Conservation (phyloP, 2,113 vertebrate genomes). For the Hippocampus mohnikei region DNA sequence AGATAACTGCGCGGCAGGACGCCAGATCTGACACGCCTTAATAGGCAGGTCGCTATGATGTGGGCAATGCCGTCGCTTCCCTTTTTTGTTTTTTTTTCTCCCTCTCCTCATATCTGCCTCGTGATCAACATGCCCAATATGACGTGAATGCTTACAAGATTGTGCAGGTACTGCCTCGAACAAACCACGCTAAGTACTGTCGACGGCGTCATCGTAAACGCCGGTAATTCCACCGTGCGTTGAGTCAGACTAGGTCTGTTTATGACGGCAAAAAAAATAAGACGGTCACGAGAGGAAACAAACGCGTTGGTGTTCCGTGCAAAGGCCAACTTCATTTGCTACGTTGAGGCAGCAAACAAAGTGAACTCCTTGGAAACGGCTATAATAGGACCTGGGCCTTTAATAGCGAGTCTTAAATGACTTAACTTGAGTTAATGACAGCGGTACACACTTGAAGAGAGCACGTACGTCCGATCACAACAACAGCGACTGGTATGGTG, state of each 20-base stretch:
- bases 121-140: not conserved
- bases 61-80: conserved; percentile 4
- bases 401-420: no score
- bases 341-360: no score
- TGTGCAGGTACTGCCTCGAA: not conserved
- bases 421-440: no score
- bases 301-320: no score
- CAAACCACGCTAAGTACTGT: not conserved
- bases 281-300: no score
- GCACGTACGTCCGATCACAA: no score
- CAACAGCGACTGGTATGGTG: no score
- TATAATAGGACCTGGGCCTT: no score
- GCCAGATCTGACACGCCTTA: conserved; percentile 48
- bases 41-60: conserved; percentile 37
- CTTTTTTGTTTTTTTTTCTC: conserved; percentile 13
- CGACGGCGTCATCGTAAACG: not conserved
- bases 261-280: not conserved
- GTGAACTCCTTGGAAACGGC: no score
- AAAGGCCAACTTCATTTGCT: no score
- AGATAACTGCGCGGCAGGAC: conserved; percentile 19
- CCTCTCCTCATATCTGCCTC: conserved; percentile 4
- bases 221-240: not conserved
- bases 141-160: not conserved
- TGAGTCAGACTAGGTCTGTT: not conserved
- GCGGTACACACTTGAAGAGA: no score